Evolutionary conservation across 1,140 invertebrate genomes (phyloP).

Genomic region (Drosophila athabasca): DNA sequence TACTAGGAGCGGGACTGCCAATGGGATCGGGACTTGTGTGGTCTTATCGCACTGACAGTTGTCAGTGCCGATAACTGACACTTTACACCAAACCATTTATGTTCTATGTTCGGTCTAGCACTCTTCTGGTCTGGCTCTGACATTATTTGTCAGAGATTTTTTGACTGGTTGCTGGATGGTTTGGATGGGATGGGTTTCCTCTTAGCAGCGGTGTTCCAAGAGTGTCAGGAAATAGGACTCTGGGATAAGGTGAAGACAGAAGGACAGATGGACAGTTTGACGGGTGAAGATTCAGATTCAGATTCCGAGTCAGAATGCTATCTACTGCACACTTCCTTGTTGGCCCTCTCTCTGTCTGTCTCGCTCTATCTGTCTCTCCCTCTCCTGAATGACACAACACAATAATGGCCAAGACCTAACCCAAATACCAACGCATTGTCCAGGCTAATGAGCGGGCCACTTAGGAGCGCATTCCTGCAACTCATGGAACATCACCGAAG

Average conservation of each 20-base stretch:
- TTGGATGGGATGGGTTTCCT: not conserved
- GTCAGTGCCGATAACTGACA: constrained; percentile 63
- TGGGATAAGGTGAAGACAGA: not conserved
- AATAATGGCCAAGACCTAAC: constrained; percentile 6
- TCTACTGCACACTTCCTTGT: constrained; percentile 6
- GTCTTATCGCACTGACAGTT: constrained; percentile 58
- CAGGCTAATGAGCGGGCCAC: constrained; percentile 34
- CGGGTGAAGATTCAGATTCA: constrained; percentile 5
- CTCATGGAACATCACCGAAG: constrained; percentile 15
- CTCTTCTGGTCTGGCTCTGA: not conserved
- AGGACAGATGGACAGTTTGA: not conserved
- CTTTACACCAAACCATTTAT: constrained; percentile 53
- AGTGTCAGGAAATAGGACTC: not conserved
- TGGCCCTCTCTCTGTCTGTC: not conserved
- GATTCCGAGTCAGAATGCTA: not conserved
- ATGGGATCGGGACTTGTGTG: constrained; percentile 25
- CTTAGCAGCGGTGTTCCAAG: not conserved
- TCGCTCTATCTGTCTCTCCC: too few species aligned
- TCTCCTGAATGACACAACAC: constrained; percentile 4
- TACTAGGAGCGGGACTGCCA: not conserved
- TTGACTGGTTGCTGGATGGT: constrained; percentile 9
- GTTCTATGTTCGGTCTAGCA: not conserved
- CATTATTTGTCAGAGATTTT: not conserved
- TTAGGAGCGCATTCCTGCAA: constrained; percentile 38
- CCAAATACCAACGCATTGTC: constrained; percentile 45